Evolutionary conservation across 2,797 vertebrate species (phyloP).

Genomic region (Takifugu rubripes): DNA sequence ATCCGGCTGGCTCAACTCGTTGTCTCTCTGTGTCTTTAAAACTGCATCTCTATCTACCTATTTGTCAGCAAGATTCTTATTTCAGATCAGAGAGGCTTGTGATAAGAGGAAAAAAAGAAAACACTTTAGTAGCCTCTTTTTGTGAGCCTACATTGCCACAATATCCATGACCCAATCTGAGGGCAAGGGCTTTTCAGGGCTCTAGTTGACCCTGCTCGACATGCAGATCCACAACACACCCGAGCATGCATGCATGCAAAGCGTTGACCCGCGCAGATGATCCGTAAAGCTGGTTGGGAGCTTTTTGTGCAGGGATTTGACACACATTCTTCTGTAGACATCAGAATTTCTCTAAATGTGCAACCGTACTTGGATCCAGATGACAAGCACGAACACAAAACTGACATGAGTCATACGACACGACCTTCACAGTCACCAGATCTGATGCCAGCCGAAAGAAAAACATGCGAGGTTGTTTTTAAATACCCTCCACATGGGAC

Average conservation of each 20-base stretch:
- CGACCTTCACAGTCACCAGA: slow-evolving; percentile 2
- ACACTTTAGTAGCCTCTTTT: neutral
- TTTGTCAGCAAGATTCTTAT: slow-evolving; percentile 5
- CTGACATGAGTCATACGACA: neutral
- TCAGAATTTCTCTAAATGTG: no score
- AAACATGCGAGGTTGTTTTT: no score
- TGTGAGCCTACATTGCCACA: neutral
- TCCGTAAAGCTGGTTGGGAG: no score
- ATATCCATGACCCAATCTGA: neutral
- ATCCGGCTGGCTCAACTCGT: neutral
- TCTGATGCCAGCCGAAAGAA: neutral
- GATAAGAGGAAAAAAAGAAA: neutral
- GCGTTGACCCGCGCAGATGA: no score
- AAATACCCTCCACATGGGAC: no score
- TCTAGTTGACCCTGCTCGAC: neutral
- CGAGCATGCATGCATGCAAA: no score
- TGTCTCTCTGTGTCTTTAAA: neutral
- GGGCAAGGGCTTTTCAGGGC: neutral
- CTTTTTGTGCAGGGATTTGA: no score
- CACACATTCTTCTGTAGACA: no score
- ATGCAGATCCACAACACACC: neutral
- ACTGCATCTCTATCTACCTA: neutral
- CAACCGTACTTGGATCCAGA: no score
- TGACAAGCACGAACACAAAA: slow-evolving; percentile 1
- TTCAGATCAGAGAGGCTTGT: neutral